Percentiles rank a stretch among this genome's conserved stretches.
These are phyloP conservation scores for Hybognathus amarus DNA, from an alignment of 2,797 vertebrate genomes.

Conservation along the genomic window DNA sequence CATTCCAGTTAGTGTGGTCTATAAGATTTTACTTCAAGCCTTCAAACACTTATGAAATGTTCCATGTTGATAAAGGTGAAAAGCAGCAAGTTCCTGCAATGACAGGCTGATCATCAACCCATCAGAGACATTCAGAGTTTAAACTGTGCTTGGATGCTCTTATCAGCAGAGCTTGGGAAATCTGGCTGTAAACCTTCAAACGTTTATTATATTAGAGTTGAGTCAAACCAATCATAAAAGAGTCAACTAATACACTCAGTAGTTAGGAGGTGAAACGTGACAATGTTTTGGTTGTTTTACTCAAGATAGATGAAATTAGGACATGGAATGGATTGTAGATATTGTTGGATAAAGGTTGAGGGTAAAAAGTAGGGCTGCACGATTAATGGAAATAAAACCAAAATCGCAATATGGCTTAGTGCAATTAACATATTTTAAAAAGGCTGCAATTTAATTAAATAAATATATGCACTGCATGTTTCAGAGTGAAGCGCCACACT, in stretches of 20 bases:
- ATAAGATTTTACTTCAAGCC: conserved; percentile 17
- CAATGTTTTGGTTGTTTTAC: not conserved
- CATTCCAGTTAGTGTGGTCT: conserved; percentile 7
- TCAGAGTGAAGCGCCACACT: not conserved
- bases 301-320: not conserved
- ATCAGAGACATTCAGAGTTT: conserved; percentile 42
- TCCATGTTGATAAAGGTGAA: not conserved
- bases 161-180: conserved; percentile 7
- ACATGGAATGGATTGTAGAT: not conserved
- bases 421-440: not conserved
- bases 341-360: not conserved
- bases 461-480: not conserved
- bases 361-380: not conserved
- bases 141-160: conserved; percentile 25
- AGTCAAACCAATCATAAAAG: not conserved
- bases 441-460: not conserved
- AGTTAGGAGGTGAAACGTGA: not conserved
- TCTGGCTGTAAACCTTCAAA: conserved; percentile 9
- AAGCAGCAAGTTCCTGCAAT: conserved; percentile 45
- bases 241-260: not conserved
- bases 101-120: conserved; percentile 41
- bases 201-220: not conserved
- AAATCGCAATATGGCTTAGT: not conserved
- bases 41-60: conserved; percentile 12
- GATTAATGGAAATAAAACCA: not conserved